Percentiles rank a stretch among this genome's conserved stretches.
These are phyloP conservation scores for Drosophila orena DNA, from an alignment of 1,140 invertebrate species.

Conservation along the genomic window DNA sequence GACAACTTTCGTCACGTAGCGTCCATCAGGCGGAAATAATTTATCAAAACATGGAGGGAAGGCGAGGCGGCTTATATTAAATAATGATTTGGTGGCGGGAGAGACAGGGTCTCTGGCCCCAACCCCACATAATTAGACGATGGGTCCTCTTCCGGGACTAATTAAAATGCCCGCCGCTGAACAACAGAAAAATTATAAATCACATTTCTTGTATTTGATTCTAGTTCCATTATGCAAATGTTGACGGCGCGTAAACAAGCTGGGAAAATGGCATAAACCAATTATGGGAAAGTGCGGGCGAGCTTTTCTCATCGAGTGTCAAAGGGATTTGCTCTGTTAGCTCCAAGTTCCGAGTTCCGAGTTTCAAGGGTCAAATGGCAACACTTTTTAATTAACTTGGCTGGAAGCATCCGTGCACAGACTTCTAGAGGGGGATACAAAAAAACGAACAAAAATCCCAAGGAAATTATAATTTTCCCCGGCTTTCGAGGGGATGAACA, in stretches of 20 bases:
- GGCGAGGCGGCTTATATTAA: slow-evolving; percentile 54
- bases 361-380: slow-evolving; percentile 48
- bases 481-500: not conserved
- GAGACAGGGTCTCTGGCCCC: slow-evolving; percentile 31
- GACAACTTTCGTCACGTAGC: slow-evolving; percentile 74
- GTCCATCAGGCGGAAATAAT: slow-evolving; percentile 77
- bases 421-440: not conserved
- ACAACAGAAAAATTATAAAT: slow-evolving; percentile 54
- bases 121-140: slow-evolving; percentile 54
- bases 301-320: slow-evolving; percentile 36
- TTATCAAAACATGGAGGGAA: slow-evolving; percentile 60
- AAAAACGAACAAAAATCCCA: slow-evolving; percentile 3
- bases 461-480: slow-evolving; percentile 21
- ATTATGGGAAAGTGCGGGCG: slow-evolving; percentile 51
- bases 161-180: slow-evolving; percentile 46
- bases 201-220: slow-evolving; percentile 57
- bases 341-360: not conserved
- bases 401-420: slow-evolving; percentile 2
- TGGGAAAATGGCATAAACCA: slow-evolving; percentile 62
- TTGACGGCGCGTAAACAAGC: slow-evolving; percentile 44
- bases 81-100: slow-evolving; percentile 76
- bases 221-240: slow-evolving; percentile 48
- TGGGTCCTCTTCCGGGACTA: slow-evolving; percentile 17
- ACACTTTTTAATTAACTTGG: slow-evolving; percentile 62
- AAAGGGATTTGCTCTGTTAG: slow-evolving; percentile 30